Conservation (phyloP, 1,140 invertebrate genomes). For the Lethocerus indicus region DNA sequence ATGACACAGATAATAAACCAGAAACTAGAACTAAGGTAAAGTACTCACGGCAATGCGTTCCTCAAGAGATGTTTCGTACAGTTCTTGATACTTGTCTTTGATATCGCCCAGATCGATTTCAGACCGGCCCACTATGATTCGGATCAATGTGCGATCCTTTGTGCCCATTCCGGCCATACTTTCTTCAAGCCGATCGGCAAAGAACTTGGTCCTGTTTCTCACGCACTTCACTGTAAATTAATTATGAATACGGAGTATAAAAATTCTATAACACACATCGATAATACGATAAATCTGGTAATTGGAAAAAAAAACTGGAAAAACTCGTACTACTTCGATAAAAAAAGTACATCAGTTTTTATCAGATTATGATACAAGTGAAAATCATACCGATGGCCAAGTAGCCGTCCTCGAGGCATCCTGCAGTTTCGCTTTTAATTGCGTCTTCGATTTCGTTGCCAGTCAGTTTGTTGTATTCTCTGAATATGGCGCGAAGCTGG, state of each 20-base stretch:
- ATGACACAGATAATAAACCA: too few relatives aligned
- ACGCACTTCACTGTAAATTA: conserved; percentile 50
- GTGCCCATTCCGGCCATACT: conserved; percentile 79
- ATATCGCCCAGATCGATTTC: conserved; percentile 80
- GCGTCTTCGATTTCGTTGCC: conserved; percentile 71
- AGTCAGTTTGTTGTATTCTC: conserved; percentile 53
- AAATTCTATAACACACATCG: too few relatives aligned
- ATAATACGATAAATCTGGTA: too few relatives aligned
- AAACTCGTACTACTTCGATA: too few relatives aligned
- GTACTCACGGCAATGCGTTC: conserved; percentile 39
- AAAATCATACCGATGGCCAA: conserved; percentile 72
- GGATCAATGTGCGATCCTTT: conserved; percentile 67
- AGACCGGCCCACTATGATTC: conserved; percentile 68
- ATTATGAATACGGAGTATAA: background rate
- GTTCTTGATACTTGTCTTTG: conserved; percentile 56
- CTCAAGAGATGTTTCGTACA: conserved; percentile 63
- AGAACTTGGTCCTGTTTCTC: conserved; percentile 69
- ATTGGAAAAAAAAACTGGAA: too few relatives aligned
- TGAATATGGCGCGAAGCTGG: conserved; percentile 49
- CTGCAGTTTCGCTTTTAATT: conserved; percentile 76
- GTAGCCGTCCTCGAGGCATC: conserved; percentile 66
- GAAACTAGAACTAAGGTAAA: too few relatives aligned
- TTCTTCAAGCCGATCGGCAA: conserved; percentile 72
- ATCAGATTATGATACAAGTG: too few relatives aligned
- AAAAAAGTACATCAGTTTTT: too few relatives aligned